A percentile compares a stretch with the other conserved stretches of the same genome.
These are phyloP conservation scores for Oncopodura yosiiana DNA, from an alignment of 1,140 invertebrate species.

Conservation along the genomic window DNA sequence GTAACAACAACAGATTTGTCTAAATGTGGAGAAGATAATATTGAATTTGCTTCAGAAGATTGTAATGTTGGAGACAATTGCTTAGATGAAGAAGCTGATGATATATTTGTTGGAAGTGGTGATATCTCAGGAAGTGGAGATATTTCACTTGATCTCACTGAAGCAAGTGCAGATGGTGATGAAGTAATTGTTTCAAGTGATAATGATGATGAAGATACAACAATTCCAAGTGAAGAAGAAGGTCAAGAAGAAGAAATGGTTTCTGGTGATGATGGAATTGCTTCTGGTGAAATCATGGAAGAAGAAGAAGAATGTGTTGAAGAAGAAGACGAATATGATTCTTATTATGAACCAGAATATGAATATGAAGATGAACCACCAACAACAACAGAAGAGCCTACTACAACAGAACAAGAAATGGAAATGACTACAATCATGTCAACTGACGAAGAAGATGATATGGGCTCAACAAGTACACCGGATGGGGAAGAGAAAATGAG, in stretches of 20 bases:
- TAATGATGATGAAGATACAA: not conserved
- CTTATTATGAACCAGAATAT: constrained; percentile 14
- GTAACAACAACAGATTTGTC: constrained; percentile 46
- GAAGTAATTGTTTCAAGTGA: not conserved
- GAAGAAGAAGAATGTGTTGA: constrained; percentile 41
- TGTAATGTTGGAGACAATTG: constrained; percentile 55
- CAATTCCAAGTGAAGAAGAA: not conserved
- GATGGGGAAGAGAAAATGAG: not conserved
- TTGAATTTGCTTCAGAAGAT: constrained; percentile 54
- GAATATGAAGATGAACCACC: constrained; percentile 4
- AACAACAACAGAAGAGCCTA: constrained; percentile 18
- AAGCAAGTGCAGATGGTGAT: not conserved
- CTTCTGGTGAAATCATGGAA: constrained; percentile 35
- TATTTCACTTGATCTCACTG: no score
- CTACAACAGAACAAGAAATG: constrained; percentile 12
- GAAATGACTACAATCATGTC: constrained; percentile 5
- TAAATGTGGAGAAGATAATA: constrained; percentile 54
- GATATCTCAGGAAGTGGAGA: constrained; percentile 1
- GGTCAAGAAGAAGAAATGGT: constrained; percentile 25
- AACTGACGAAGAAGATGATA: not conserved
- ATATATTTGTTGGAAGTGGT: constrained; percentile 16
- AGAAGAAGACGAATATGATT: constrained; percentile 38
- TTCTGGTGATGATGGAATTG: constrained; percentile 34
- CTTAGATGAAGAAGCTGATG: not conserved
- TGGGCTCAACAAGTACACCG: not conserved